These are phyloP conservation scores for Lasioglossum baleicum DNA, from an alignment of 1,140 invertebrate species.

Conservation along the genomic window DNA sequence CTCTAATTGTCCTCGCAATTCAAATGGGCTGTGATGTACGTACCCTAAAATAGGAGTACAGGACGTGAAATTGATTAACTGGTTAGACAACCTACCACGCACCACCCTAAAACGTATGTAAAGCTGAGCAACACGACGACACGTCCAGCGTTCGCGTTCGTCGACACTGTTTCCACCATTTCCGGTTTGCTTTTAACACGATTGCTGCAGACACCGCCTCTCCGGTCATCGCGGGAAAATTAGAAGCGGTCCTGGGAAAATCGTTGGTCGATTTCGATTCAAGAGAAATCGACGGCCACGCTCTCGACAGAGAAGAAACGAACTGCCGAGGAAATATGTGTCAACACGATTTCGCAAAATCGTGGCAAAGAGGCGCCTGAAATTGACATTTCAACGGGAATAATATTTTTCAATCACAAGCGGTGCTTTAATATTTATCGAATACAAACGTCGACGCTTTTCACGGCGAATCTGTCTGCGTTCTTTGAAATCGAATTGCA, in stretches of 20 bases:
- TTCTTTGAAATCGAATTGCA: background rate
- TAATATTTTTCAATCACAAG: background rate
- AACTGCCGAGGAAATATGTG: background rate
- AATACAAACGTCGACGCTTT: background rate
- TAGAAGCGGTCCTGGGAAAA: background rate
- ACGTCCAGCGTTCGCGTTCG: conserved; percentile 27
- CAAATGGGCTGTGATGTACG: conserved; percentile 57
- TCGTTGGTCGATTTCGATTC: too few relatives aligned
- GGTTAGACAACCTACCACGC: conserved; percentile 48
- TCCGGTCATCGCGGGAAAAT: background rate
- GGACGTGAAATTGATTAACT: conserved; percentile 66
- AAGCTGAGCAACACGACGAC: conserved; percentile 36
- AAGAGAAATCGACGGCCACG: too few relatives aligned
- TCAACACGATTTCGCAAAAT: background rate
- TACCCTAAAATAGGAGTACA: conserved; percentile 56
- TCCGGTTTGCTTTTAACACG: background rate
- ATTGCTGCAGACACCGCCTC: background rate
- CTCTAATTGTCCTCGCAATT: conserved; percentile 61
- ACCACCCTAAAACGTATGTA: conserved; percentile 52
- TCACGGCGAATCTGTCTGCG: background rate
- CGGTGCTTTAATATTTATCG: conserved; percentile 10
- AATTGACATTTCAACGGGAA: background rate
- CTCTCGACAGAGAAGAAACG: too few relatives aligned
- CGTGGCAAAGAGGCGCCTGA: background rate
- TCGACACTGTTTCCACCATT: conserved; percentile 13